Conservation (phyloP, 1,140 invertebrate genomes). For the Hycleus phaleratus region DNA sequence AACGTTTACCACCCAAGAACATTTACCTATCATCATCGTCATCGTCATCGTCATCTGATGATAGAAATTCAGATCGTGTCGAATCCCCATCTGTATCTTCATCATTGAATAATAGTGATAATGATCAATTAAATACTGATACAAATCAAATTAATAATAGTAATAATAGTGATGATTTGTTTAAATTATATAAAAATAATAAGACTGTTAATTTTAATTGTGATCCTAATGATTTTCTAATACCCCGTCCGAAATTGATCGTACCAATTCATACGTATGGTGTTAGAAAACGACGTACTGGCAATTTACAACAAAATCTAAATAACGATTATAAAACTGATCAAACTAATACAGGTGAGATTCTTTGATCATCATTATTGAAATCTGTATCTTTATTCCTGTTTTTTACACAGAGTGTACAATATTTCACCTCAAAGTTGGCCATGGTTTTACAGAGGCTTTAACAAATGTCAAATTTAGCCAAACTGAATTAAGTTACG, state of each 20-base stretch:
- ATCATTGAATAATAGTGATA: constrained; percentile 10
- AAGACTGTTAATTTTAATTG: constrained; percentile 9
- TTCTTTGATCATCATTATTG: no score
- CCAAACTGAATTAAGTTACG: no score
- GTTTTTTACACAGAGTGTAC: no score
- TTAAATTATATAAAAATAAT: constrained; percentile 41
- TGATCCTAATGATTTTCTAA: constrained; percentile 53
- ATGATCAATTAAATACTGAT: constrained; percentile 13
- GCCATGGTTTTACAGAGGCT: no score
- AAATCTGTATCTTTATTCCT: no score
- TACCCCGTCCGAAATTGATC: constrained; percentile 74
- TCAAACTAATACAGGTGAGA: no score
- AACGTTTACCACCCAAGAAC: constrained; percentile 34
- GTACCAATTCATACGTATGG: constrained; percentile 82
- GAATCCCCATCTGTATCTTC: neutral
- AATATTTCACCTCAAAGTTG: no score
- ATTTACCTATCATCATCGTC: constrained; percentile 29
- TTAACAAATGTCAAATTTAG: no score
- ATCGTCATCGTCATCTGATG: neutral
- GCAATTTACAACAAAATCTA: constrained; percentile 46
- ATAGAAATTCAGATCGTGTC: neutral
- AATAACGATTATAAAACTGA: neutral
- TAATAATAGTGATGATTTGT: constrained; percentile 37
- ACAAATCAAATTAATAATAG: neutral
- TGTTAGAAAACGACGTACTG: constrained; percentile 65